These are phyloP conservation scores for Aldrovandia affinis DNA, from an alignment of 2,797 vertebrate genomes.

Conservation along the genomic window DNA sequence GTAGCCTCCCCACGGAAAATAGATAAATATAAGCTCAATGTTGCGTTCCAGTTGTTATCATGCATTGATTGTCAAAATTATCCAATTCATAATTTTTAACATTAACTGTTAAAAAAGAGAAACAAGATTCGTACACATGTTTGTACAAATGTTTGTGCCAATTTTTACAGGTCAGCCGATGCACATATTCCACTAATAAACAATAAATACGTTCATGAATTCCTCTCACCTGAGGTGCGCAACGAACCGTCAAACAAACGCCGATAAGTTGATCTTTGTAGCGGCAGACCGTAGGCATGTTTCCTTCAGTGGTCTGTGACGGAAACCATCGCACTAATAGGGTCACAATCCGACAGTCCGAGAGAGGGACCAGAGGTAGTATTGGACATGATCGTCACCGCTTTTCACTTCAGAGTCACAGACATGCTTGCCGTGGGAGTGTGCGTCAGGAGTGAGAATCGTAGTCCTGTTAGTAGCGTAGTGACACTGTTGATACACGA, in stretches of 20 bases:
- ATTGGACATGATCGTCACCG: neutral
- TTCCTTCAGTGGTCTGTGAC: constrained; percentile 56
- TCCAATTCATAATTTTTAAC: no score
- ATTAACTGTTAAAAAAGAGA: no score
- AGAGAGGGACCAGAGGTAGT: neutral
- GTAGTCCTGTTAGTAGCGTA: neutral
- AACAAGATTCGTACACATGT: no score
- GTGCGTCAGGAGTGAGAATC: neutral
- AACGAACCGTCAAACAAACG: constrained; percentile 67
- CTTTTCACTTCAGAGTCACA: constrained; percentile 7
- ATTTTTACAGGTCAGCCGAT: neutral
- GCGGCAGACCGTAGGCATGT: constrained; percentile 70
- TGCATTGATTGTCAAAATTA: no score
- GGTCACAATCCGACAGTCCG: neutral
- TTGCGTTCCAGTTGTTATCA: no score
- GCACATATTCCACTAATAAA: neutral
- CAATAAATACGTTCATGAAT: neutral
- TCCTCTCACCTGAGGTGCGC: constrained; percentile 70
- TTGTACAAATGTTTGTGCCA: no score
- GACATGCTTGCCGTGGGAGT: constrained; percentile 28
- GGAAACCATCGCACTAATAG: constrained; percentile 18
- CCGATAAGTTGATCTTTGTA: constrained; percentile 71
- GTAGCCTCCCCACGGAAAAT: no score
- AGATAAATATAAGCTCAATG: no score
- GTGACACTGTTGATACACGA: neutral